Percentiles rank a stretch among this genome's conserved stretches.
phyloP scores from a whole-genome alignment of 2,888 invertebrate genomes.

The Nemotelus pantherinus region DNA sequence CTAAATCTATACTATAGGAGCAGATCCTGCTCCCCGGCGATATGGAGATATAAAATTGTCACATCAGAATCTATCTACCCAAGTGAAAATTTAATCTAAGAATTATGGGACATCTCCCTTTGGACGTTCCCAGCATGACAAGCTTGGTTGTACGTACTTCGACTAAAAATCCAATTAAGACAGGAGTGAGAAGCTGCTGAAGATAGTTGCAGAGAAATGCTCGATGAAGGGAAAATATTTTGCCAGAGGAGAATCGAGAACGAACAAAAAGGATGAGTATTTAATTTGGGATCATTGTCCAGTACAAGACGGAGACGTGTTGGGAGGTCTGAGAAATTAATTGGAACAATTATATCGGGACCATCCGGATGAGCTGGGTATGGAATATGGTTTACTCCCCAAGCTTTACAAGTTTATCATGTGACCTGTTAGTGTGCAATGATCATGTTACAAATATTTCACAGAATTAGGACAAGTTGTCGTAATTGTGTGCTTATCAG shows the following conservation, averaged over 20 bases:
- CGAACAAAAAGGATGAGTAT: neutral
- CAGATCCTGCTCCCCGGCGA: neutral
- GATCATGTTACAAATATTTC: neutral
- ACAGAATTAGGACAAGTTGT: neutral
- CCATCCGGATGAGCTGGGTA: neutral
- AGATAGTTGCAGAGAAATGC: neutral
- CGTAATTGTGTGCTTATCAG: neutral
- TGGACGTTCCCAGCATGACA: neutral
- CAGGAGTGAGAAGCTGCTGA: neutral
- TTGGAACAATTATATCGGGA: neutral
- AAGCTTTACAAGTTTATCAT: neutral
- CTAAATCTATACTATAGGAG: no score
- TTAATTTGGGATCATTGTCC: neutral
- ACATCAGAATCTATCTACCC: conserved; percentile 2
- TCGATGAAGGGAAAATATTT: neutral
- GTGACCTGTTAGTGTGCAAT: neutral
- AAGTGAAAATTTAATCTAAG: conserved; percentile 24
- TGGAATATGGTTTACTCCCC: neutral
- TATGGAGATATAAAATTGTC: conserved; percentile 6
- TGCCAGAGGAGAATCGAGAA: neutral
- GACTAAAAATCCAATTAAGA: conserved; percentile 24
- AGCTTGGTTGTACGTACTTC: neutral
- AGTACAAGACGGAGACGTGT: neutral
- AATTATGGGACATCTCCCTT: conserved; percentile 30
- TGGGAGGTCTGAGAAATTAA: neutral